These are phyloP conservation scores for Ctena decussata DNA, from an alignment of 2,888 invertebrate species.

Conservation along the genomic window DNA sequence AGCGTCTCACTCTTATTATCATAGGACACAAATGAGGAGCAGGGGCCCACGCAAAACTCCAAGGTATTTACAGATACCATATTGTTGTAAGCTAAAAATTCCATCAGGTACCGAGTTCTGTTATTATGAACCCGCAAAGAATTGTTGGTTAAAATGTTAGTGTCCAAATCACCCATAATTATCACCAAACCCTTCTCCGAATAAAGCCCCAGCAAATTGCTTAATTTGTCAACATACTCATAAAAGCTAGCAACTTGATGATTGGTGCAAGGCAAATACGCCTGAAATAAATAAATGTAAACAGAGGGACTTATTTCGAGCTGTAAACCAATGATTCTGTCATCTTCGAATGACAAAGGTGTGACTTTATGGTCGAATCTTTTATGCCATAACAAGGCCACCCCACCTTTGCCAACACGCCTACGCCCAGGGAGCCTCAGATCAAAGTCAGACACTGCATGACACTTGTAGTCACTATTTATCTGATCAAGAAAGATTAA, in stretches of 20 bases:
- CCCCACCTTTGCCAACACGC: neutral
- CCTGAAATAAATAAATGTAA: slow-evolving; percentile 1
- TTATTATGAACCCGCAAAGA: neutral
- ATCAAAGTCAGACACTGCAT: neutral
- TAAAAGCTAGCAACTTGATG: neutral
- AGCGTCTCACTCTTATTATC: neutral
- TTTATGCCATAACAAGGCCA: no score
- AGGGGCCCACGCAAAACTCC: neutral
- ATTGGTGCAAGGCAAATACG: neutral
- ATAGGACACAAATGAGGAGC: neutral
- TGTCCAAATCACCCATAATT: neutral
- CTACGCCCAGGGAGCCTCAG: no score
- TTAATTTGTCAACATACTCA: neutral
- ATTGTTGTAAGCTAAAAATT: neutral
- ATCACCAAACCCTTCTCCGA: neutral
- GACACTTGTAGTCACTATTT: neutral
- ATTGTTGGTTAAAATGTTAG: neutral
- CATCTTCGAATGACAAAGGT: neutral
- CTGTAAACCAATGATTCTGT: neutral
- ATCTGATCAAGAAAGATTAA: neutral
- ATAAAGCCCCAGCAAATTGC: neutral
- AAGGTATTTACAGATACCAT: neutral
- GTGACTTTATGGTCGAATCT: no score
- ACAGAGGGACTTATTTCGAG: neutral
- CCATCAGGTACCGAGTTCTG: neutral